These are phyloP conservation scores for Coreius guichenoti DNA, from an alignment of 2,797 vertebrate species.

Conservation along the genomic window DNA sequence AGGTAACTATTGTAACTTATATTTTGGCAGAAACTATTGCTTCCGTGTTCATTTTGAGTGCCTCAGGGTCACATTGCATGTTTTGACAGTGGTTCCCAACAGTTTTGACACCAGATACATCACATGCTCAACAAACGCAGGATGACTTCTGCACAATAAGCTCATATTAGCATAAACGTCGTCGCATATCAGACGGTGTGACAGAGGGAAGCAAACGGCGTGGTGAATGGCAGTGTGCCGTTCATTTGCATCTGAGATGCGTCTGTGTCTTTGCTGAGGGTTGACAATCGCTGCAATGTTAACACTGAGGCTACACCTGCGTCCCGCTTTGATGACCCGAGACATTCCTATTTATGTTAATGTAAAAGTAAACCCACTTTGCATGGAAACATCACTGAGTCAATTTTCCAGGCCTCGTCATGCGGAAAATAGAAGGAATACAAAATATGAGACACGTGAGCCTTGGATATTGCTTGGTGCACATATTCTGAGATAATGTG, in stretches of 20 bases:
- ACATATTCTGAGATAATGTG: slow-evolving; percentile 72
- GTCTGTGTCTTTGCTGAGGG: slow-evolving; percentile 49
- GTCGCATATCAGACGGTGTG: slow-evolving; percentile 14
- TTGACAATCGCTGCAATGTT: slow-evolving; percentile 55
- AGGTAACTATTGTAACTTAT: not conserved
- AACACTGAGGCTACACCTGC: slow-evolving; percentile 65
- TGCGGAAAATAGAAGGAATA: slow-evolving; percentile 78
- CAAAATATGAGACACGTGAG: slow-evolving; percentile 73
- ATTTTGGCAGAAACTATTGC: not conserved
- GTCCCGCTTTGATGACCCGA: slow-evolving; percentile 64
- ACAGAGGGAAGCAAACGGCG: slow-evolving; percentile 47
- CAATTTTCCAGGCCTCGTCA: slow-evolving; percentile 78
- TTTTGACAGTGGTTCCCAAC: slow-evolving; percentile 13
- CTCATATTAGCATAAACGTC: slow-evolving; percentile 7
- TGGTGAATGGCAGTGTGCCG: slow-evolving; percentile 60
- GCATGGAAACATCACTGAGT: slow-evolving; percentile 76
- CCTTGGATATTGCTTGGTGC: slow-evolving; percentile 69
- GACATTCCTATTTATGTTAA: slow-evolving; percentile 69
- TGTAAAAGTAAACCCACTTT: slow-evolving; percentile 69
- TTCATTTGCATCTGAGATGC: slow-evolving; percentile 70
- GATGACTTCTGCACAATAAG: slow-evolving; percentile 19
- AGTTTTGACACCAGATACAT: slow-evolving; percentile 21
- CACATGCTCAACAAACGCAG: slow-evolving; percentile 5
- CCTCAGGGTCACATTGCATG: slow-evolving; percentile 15
- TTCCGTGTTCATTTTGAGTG: not conserved